Evolutionary conservation across 2,797 vertebrate species (phyloP).

Genomic region (Heterohyrax brucei): DNA sequence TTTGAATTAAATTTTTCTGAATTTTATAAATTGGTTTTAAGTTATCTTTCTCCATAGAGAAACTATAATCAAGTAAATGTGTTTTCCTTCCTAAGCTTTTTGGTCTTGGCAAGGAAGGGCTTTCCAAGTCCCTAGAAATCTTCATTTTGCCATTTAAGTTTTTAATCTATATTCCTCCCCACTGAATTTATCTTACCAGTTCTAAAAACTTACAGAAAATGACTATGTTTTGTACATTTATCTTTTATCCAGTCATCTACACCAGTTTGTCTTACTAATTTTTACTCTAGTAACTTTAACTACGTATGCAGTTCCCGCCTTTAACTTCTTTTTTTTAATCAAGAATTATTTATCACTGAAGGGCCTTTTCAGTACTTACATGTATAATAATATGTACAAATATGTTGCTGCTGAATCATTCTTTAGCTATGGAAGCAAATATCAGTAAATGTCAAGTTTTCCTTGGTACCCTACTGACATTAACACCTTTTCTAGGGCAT

Average conservation of each 20-base stretch:
- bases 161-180: not conserved
- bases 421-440: constrained; percentile 7
- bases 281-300: not conserved
- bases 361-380: not conserved
- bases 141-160: constrained; percentile 54
- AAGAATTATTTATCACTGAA: not conserved
- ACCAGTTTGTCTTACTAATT: not conserved
- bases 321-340: not conserved
- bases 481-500: constrained; percentile 23
- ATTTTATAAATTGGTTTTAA: not conserved
- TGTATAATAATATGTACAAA: not conserved
- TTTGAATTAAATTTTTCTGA: not conserved
- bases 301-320: not conserved
- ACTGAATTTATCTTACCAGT: not conserved
- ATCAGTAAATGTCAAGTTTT: constrained; percentile 30
- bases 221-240: not conserved
- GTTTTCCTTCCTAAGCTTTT: constrained; percentile 5
- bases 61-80: constrained; percentile 1
- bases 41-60: not conserved
- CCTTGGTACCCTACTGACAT: not conserved
- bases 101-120: constrained; percentile 10
- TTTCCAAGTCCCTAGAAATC: not conserved
- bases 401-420: not conserved
- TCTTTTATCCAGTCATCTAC: constrained; percentile 18
- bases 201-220: constrained; percentile 44